Evolutionary conservation across 2,113 vertebrate species (phyloP).

Genomic region (Globicephala melas): DNA sequence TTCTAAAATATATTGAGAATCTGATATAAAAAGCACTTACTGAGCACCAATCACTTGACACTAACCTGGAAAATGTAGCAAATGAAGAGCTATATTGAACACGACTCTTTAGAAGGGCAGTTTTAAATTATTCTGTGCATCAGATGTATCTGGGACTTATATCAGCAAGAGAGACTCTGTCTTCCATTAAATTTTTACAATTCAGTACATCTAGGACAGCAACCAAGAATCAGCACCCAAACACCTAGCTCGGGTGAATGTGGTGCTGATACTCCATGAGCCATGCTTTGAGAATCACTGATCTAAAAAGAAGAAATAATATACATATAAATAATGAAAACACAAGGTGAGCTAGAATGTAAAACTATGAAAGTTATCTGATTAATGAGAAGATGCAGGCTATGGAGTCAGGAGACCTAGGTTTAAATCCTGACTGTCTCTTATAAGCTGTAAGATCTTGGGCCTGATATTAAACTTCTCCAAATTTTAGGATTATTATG

Average conservation of each 20-base stretch:
- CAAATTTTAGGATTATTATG: background rate
- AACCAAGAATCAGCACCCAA: background rate
- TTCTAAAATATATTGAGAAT: slow-evolving; percentile 15
- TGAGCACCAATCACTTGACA: background rate
- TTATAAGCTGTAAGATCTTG: background rate
- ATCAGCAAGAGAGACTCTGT: background rate
- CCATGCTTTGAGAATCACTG: background rate
- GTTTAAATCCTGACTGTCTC: background rate
- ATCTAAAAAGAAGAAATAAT: background rate
- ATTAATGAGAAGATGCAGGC: background rate
- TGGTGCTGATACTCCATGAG: background rate
- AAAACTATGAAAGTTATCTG: background rate
- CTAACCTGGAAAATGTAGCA: background rate
- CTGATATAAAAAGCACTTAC: background rate
- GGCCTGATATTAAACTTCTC: background rate
- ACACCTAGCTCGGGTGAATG: background rate
- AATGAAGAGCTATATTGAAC: background rate
- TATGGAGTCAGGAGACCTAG: background rate
- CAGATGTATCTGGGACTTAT: background rate
- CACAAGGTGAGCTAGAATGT: background rate
- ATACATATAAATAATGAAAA: background rate
- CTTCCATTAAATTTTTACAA: background rate
- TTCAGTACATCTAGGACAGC: background rate
- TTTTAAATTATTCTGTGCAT: background rate
- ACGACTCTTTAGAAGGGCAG: background rate